Evolutionary conservation across 1,140 invertebrate species (phyloP).

Genomic region (Diabrotica virgifera): DNA sequence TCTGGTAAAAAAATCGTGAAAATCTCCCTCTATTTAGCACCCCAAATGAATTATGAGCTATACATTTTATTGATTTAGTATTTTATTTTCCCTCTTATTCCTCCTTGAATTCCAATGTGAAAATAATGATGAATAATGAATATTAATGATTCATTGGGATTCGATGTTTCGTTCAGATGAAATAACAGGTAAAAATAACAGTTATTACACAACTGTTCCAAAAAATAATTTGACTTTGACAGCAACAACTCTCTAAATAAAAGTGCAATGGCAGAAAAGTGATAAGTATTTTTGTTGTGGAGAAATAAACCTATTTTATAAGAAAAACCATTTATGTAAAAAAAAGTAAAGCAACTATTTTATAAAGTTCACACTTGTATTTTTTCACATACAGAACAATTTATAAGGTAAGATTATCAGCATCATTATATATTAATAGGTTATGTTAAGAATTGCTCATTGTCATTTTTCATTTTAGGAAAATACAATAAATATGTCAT

Average conservation of each 20-base stretch:
- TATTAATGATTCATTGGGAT: no score
- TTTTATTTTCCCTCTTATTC: no score
- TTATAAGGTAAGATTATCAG: background rate
- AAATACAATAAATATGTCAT: conserved; percentile 60
- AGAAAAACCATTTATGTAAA: background rate
- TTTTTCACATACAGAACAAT: background rate
- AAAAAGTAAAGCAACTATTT: background rate
- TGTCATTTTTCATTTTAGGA: conserved; percentile 19
- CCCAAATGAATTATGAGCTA: no score
- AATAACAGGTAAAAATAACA: no score
- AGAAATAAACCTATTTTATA: background rate
- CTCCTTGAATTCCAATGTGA: no score
- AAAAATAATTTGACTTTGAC: background rate
- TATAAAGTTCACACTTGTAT: background rate
- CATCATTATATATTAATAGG: conserved; percentile 2
- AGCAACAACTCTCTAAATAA: background rate
- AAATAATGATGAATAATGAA: no score
- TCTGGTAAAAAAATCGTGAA: no score
- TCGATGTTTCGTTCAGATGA: no score
- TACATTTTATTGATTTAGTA: no score
- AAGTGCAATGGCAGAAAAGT: background rate
- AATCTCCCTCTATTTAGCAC: no score
- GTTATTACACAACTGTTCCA: no score
- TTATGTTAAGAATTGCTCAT: conserved; percentile 9
- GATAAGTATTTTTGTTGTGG: background rate